Percentiles rank a stretch among this genome's conserved stretches.
Conservation (phyloP, 2,113 vertebrate genomes). For the Saccopteryx bilineata region DNA sequence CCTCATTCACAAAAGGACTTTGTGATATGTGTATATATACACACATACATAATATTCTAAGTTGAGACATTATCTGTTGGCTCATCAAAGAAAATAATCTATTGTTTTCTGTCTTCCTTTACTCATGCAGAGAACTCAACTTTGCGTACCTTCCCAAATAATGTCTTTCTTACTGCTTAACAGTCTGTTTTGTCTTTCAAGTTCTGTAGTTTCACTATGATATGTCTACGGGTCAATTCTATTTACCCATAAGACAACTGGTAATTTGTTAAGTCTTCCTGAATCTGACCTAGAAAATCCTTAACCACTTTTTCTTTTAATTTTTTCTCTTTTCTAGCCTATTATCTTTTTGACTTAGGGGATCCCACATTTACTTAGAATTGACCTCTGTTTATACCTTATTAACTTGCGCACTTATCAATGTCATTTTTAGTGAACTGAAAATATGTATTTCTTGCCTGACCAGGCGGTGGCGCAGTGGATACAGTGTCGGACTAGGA, state of each 20-base stretch:
- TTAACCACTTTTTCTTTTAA: constrained; percentile 35
- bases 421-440: constrained; percentile 25
- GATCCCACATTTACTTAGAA: neutral
- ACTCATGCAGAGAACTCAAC: neutral
- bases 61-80: neutral
- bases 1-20: neutral
- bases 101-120: neutral
- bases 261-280: neutral
- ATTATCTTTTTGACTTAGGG: neutral
- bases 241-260: neutral
- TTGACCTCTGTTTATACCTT: neutral
- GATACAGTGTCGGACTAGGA: too few relatives aligned
- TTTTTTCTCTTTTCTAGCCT: neutral
- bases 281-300: constrained; percentile 14
- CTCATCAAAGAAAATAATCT: neutral
- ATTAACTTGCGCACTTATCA: neutral
- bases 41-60: neutral
- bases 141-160: neutral
- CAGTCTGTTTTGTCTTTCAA: neutral
- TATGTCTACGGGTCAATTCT: neutral
- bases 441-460: neutral
- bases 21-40: neutral
- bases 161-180: constrained; percentile 14
- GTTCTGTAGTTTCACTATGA: neutral
- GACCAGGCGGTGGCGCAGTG: too few relatives aligned